These are phyloP conservation scores for Heliangelus exortis DNA, from an alignment of 2,797 vertebrate genomes.

Conservation along the genomic window DNA sequence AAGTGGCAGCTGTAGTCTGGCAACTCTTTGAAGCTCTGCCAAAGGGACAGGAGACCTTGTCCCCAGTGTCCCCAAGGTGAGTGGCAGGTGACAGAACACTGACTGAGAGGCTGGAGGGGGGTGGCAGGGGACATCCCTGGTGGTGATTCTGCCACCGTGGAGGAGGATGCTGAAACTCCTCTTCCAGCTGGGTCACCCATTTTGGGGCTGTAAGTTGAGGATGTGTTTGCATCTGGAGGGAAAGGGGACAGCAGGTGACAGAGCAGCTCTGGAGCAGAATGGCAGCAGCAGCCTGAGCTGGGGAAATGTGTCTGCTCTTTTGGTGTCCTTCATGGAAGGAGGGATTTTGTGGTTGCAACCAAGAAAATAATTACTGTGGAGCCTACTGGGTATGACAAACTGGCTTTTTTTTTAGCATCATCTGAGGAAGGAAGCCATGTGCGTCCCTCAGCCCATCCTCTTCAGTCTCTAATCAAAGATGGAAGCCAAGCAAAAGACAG, in stretches of 20 bases:
- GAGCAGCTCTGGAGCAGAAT: neutral
- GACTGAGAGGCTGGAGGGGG: neutral
- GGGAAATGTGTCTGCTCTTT: neutral
- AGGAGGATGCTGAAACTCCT: neutral
- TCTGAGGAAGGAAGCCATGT: neutral
- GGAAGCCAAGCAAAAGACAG: constrained; percentile 22
- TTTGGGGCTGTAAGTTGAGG: neutral
- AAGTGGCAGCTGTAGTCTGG: neutral
- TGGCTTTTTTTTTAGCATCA: neutral
- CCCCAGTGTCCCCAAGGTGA: rapidly evolving
- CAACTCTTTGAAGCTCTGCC: neutral
- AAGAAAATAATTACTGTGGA: neutral
- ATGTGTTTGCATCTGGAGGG: neutral
- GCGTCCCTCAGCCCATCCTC: neutral
- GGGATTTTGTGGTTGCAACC: neutral
- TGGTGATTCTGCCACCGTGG: neutral
- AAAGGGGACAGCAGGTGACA: neutral
- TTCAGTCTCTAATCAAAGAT: constrained; percentile 38
- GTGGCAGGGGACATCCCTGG: neutral
- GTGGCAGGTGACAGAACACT: neutral
- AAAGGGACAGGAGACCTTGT: neutral
- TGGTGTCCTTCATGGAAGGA: neutral
- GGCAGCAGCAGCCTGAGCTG: neutral
- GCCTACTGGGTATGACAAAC: neutral
- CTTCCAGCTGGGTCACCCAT: rapidly evolving